Base-by-base conservation (phyloP, 2,113 vertebrate genomes). In the Mus pahari region DNA sequence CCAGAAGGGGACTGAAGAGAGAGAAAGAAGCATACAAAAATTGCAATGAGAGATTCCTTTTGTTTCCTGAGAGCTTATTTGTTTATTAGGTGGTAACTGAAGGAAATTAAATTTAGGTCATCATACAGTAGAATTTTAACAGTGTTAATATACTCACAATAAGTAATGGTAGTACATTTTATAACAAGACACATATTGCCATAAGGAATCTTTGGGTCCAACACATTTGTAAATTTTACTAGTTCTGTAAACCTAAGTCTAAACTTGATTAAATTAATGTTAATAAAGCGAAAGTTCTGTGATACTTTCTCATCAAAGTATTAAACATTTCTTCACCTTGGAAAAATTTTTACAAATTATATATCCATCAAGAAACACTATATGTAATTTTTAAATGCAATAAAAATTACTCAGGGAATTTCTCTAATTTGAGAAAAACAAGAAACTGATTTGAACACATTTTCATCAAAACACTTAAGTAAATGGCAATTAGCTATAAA, bases 1-100 rank as follows among this genome's bases (percentile, higher is more conserved):
- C 48, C 0, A 7, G 11, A 3, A 58, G 22, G 28, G 12, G 0
- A 9, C n/a, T 86, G 1, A 39, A 50, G 36, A 60, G n/a, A n/a
- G 24, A 17, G 3, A 83, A 83, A 62, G 0, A 3, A n/a, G 4
- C 48, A 48, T 6, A 48, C 48, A 48, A 0, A 33, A 55, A 81
- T 42, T 39, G 3, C 36, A 78, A 36, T 78, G n/a, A 14, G 19
- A 77, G 62, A 77, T 66, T 3, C 11, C 2, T n/a, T 11, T 3
- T 42, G 36, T 50, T 33, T 75, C 3, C 5, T 66, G 42, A 14
- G 4, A 53, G 0, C 8, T 42, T 33, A 77, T 16, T 73, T 19
- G 19, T 10, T 45, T 13, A 45, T 17, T n/a, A 73, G 36, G 17
- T 83, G 42, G 11, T 1, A 48, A 71, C 53, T 1, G 31, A n/a